These are phyloP conservation scores for Sarcophaga variegata DNA, from an alignment of 2,888 invertebrate genomes.

Conservation along the genomic window DNA sequence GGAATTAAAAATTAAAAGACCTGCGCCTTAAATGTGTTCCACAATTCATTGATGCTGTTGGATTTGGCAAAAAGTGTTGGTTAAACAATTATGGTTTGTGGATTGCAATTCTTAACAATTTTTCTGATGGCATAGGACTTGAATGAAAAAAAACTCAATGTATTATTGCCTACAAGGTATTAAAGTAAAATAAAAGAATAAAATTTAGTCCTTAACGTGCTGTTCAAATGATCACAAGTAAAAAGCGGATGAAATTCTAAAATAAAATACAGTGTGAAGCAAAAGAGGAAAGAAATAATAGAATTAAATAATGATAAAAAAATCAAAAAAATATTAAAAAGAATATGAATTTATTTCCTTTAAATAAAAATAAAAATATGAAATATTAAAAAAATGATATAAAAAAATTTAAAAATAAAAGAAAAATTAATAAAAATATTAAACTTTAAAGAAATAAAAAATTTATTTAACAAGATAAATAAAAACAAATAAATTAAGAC, in stretches of 20 bases:
- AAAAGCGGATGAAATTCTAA: conserved; percentile 31
- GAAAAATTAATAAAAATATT: too few relatives aligned
- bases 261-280: background rate
- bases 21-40: conserved; percentile 39
- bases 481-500: background rate
- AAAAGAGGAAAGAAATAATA: background rate
- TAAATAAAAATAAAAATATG: background rate
- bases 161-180: background rate
- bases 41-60: conserved; percentile 66
- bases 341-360: background rate
- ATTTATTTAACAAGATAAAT: too few relatives aligned
- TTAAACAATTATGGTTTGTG: background rate
- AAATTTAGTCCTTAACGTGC: conserved; percentile 57
- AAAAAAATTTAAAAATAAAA: conserved; percentile 16
- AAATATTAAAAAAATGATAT: background rate
- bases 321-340: background rate
- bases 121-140: background rate
- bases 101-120: conserved; percentile 7
- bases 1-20: background rate
- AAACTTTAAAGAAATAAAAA: too few relatives aligned
- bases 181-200: background rate
- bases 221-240: conserved; percentile 58
- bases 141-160: background rate
- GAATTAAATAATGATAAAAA: conserved; percentile 6
- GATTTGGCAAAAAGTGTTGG: background rate